Percentiles rank a stretch among this genome's conserved stretches.
Evolutionary conservation across 2,113 vertebrate species (phyloP).

Genomic region (Sinocyclocheilus anshuiensis): DNA sequence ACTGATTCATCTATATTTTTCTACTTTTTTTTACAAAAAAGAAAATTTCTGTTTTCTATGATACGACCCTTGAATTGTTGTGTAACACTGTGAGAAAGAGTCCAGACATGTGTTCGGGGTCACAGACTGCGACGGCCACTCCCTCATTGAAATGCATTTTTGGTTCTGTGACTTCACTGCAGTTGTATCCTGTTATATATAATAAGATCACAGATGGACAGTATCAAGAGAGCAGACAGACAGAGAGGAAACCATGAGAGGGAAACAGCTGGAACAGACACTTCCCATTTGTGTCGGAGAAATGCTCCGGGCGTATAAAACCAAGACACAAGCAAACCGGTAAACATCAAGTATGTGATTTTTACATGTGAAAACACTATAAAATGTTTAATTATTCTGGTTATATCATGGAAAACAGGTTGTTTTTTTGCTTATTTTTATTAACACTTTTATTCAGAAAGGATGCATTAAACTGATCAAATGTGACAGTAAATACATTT

Average conservation of each 20-base stretch:
- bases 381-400: background rate
- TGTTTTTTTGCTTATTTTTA: background rate
- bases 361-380: background rate
- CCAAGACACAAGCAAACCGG: background rate
- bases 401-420: background rate
- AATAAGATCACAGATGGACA: background rate
- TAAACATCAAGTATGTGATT: background rate
- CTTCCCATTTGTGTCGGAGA: background rate
- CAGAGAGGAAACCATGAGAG: conserved; percentile 15
- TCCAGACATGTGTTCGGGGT: background rate
- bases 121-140: background rate
- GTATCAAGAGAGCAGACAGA: conserved; percentile 8
- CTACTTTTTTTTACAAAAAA: background rate
- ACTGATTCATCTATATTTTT: background rate
- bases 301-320: background rate
- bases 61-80: conserved; percentile 20
- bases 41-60: background rate
- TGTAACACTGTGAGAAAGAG: background rate
- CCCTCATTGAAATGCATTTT: background rate
- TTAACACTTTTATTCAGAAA: no score
- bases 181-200: conserved; percentile 1
- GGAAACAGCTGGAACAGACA: conserved; percentile 35
- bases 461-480: no score
- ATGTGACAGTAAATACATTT: no score
- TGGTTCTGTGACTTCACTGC: background rate